Evolutionary conservation across 2,797 vertebrate genomes (phyloP).

Genomic region (Coccyzus lansbergi): DNA sequence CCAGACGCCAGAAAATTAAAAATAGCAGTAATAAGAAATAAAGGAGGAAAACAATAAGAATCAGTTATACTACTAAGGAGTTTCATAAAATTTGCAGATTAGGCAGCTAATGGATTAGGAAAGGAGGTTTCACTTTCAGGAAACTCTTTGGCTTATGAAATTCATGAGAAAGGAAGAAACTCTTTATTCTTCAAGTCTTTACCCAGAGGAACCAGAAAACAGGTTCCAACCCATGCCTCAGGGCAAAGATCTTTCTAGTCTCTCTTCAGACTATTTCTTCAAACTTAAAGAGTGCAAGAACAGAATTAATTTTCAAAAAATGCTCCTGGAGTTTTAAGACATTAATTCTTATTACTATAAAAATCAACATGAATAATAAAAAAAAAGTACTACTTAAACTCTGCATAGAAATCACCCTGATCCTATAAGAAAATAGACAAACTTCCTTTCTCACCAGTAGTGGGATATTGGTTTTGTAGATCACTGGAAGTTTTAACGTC

Average conservation of each 20-base stretch:
- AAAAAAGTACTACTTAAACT: not conserved
- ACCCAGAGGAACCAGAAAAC: not conserved
- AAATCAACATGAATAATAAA: not conserved
- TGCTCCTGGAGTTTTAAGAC: not conserved
- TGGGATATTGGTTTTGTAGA: not conserved
- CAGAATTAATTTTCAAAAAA: not conserved
- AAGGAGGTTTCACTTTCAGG: not conserved
- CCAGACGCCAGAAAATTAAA: not conserved
- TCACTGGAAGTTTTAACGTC: not conserved
- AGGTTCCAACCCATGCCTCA: not conserved
- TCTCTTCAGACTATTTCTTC: not conserved
- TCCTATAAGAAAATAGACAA: not conserved
- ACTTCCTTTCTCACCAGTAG: not conserved
- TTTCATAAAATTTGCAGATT: slow-evolving; percentile 22
- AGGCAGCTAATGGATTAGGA: slow-evolving; percentile 1
- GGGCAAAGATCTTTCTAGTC: not conserved
- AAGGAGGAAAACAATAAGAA: not conserved
- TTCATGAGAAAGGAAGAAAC: not conserved
- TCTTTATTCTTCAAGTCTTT: not conserved
- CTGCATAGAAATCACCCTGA: not conserved
- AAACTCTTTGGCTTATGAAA: not conserved
- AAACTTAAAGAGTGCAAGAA: not conserved
- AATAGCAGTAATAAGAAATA: not conserved
- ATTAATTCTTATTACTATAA: not conserved
- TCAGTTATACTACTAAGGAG: not conserved